Base-by-base conservation (phyloP, 1,140 invertebrate genomes). In the Bombus confusus region DNA sequence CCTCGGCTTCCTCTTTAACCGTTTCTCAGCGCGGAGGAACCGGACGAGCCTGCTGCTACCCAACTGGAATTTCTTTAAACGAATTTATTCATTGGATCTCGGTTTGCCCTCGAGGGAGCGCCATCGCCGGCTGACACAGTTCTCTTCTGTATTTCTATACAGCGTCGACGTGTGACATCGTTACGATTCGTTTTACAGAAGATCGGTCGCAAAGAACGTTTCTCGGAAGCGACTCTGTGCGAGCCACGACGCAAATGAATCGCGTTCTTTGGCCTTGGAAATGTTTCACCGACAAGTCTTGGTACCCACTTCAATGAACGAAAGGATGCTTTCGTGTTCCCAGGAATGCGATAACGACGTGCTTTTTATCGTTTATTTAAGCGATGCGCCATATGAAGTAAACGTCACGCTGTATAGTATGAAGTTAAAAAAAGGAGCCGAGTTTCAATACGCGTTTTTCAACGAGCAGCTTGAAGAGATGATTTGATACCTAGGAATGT, bases 81-180 rank as follows among this genome's bases (percentile, higher is more conserved):
- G 47, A 37, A 52, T 80, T 80, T 80, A 80, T 57, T 57, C 66
- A 71, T 71, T 37, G 68, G 25, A 39, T 4, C 39, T 71, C 22
- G 22, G 10, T 31, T 39, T 12, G 2, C 25, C 13, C 34, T 22
- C 31, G 2, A 1, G 73, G n/a, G 31, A 74, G 5, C 72, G 12
- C n/a, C 59, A 13, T n/a, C 59, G 2, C n/a, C 18, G 8, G 15
- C 22, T 75, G 34, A 76, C 74, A 76, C 10, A 59, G 8, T 57
- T 59, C 25, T 9, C 31, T 28, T 22, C n/a, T 34, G 25, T 41
- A 31, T 66, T n/a, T 31, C 8, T 43, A 18, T 52, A 2, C 6
- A 52, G 47, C 18, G 18, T 22, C 47, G 47, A 22, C 18, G 6
- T 34, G 28, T n/a, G n/a, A 39, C 37, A 62, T 64, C 37, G n/a